Evolutionary conservation across 1,140 invertebrate species (phyloP), one percentile per base, ranked within the genome.

Genomic region (Nasonia giraulti): DNA sequence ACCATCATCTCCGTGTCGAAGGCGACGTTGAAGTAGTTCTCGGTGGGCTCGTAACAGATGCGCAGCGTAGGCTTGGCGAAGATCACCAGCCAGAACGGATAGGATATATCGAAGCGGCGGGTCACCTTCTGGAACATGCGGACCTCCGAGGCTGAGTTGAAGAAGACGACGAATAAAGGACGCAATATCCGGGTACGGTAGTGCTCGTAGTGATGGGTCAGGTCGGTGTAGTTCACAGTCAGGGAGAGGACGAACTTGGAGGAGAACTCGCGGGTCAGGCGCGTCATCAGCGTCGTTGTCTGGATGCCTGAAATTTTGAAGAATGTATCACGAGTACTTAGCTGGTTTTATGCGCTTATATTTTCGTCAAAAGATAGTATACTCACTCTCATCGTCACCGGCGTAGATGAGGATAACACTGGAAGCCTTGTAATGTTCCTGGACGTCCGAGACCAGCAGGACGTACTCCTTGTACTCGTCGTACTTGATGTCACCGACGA

Each of bases 1-100:
- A 89, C 87, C 12, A 89, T 6, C 88, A 90, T 89, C 68, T 88
- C 79, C 4, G 86, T 88, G 20, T 90, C 80, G 44, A 87, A 89
- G 2, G 68, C 20, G 44, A 90, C 5, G 44, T 90, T 75, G 31
- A 90, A 89, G 1, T 44, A 68, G 74, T 89, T 89, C 0, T 23
- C 33, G 0, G 14, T 6, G 71, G 37, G 40, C 85, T 17, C 8
- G 50, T 66, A 4, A 80, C 86, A 81, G 44, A 23, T 27, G 66
- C 31, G n/a, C n/a, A 71, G 11, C 0, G 14, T 31, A 1, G 33
- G 23, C 20, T 73, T 20, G 12, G 69, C 73, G 31, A 81, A 81
- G 20, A 81, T 73, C 0, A 81, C 5, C 40, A 81, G 37, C 80
- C 80, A 81, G 14, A 47, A 47, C 8, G 80, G 55, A 40, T 73